These are phyloP conservation scores for Cataglyphis albicans DNA, from an alignment of 2,888 invertebrate genomes.

Conservation along the genomic window DNA sequence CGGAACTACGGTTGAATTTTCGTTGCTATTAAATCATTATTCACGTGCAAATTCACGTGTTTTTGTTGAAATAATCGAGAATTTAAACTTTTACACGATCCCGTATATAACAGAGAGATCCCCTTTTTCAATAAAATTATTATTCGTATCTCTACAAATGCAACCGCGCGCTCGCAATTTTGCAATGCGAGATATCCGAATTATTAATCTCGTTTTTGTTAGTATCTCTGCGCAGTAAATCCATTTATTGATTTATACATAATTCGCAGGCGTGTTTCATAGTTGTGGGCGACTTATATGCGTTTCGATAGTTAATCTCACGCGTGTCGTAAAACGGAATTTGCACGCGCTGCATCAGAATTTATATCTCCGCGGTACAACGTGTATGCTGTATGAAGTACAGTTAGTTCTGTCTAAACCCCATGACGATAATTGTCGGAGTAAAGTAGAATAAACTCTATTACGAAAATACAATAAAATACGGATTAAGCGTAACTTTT, in stretches of 20 bases:
- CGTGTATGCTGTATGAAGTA: constrained; percentile 41
- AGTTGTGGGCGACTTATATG: constrained; percentile 37
- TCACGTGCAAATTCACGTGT: constrained; percentile 17
- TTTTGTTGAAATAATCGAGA: constrained; percentile 41
- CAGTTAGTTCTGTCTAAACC: constrained; percentile 33
- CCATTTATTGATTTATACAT: constrained; percentile 49
- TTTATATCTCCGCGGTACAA: constrained; percentile 51
- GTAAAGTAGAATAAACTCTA: constrained; percentile 37
- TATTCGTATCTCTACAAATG: constrained; percentile 27
- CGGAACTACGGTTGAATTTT: constrained; percentile 8
- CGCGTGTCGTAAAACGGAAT: constrained; percentile 59
- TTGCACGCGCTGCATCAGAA: constrained; percentile 50
- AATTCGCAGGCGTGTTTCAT: constrained; percentile 41
- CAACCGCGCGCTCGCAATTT: constrained; percentile 24
- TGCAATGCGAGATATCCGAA: constrained; percentile 33
- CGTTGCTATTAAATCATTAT: constrained; percentile 36
- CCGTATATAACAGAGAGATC: neutral
- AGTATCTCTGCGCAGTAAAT: constrained; percentile 12
- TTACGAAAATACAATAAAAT: constrained; percentile 26
- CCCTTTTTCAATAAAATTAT: constrained; percentile 42
- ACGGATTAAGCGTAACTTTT: constrained; percentile 2
- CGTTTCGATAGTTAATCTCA: constrained; percentile 47
- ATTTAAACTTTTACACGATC: constrained; percentile 31
- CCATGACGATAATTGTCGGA: constrained; percentile 40
- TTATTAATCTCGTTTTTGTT: constrained; percentile 49